These are phyloP conservation scores for Lathronympha strigana DNA, from an alignment of 2,888 invertebrate genomes.

Conservation along the genomic window DNA sequence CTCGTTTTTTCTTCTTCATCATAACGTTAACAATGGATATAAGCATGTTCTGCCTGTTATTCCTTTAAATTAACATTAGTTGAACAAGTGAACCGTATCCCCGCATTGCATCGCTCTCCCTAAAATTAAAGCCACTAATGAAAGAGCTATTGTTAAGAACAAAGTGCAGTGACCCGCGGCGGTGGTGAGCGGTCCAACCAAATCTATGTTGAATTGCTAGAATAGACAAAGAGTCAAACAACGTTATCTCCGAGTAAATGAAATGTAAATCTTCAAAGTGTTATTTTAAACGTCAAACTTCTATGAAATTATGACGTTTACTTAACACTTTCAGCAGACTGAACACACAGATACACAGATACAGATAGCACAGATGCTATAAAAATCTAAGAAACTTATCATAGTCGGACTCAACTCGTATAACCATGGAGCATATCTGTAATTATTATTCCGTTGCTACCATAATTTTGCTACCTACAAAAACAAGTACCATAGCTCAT, in stretches of 20 bases:
- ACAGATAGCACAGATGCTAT: too few species aligned
- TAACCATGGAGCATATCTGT: neutral
- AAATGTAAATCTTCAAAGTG: too few species aligned
- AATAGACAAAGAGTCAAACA: neutral
- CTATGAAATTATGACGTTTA: too few species aligned
- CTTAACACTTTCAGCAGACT: too few species aligned
- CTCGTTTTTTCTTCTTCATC: too few species aligned
- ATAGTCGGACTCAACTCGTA: too few species aligned
- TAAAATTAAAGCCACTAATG: conserved; percentile 31
- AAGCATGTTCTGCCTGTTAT: neutral
- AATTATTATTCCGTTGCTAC: neutral
- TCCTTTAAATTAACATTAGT: neutral
- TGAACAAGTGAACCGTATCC: conserved; percentile 9
- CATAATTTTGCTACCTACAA: conserved; percentile 1
- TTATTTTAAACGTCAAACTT: too few species aligned
- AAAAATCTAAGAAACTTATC: too few species aligned
- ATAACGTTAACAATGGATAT: too few species aligned
- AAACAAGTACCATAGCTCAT: neutral
- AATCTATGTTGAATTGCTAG: neutral
- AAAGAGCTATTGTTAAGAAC: conserved; percentile 33
- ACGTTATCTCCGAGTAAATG: too few species aligned
- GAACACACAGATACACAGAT: too few species aligned
- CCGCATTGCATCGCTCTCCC: conserved; percentile 13
- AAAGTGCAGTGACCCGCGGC: conserved; percentile 31
- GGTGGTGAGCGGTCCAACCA: too few species aligned